These are phyloP conservation scores for Lepidochrysops patricia DNA, from an alignment of 2,888 invertebrate genomes.

Conservation along the genomic window DNA sequence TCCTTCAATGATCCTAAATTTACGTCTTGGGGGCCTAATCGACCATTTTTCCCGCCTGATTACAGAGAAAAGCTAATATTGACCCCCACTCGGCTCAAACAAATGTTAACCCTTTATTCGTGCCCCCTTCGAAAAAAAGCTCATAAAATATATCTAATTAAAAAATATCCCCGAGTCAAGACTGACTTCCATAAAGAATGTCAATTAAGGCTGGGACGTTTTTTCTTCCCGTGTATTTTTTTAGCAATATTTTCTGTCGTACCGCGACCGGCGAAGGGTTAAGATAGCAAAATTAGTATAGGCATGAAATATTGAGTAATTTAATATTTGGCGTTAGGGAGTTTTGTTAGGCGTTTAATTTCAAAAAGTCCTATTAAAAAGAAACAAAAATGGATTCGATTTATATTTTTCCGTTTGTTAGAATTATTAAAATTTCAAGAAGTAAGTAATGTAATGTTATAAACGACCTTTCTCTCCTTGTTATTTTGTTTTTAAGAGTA, in stretches of 20 bases:
- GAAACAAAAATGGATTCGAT: conserved; percentile 8
- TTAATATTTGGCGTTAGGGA: conserved; percentile 56
- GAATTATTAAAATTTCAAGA: neutral
- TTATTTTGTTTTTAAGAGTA: too few relatives aligned
- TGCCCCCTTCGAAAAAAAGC: conserved; percentile 69
- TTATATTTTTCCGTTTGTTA: conserved; percentile 5
- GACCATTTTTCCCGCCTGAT: conserved; percentile 73
- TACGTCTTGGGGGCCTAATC: conserved; percentile 68
- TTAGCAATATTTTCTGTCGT: conserved; percentile 57
- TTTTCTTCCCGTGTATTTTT: conserved; percentile 42
- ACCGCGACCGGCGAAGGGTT: conserved; percentile 65
- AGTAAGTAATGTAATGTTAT: too few relatives aligned
- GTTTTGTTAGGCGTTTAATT: conserved; percentile 20
- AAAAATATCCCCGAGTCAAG: conserved; percentile 74
- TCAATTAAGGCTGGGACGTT: conserved; percentile 69
- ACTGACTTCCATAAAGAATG: conserved; percentile 75
- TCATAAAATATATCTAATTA: conserved; percentile 77
- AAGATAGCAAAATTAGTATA: conserved; percentile 74
- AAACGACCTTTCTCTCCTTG: too few relatives aligned
- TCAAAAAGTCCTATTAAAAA: conserved; percentile 5
- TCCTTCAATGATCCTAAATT: conserved; percentile 69
- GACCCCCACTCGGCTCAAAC: conserved; percentile 64
- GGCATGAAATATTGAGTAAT: conserved; percentile 74
- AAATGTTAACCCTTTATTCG: conserved; percentile 73
- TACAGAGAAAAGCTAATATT: conserved; percentile 70